Conservation (phyloP, 2,113 vertebrate genomes). For the Puntigrus tetrazona region DNA sequence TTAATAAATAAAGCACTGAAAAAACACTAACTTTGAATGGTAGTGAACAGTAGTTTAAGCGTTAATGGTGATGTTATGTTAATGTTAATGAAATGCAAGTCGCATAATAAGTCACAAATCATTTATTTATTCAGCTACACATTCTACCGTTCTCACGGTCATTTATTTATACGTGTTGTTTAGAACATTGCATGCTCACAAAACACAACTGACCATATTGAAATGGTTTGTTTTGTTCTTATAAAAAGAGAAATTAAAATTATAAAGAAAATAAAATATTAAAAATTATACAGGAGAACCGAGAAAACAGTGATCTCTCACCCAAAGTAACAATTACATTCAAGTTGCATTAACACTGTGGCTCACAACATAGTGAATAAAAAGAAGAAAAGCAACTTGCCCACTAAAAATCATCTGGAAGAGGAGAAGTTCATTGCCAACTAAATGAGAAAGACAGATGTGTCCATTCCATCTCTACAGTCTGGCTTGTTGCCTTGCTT, state of each 20-base stretch:
- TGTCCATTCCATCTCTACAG: not conserved
- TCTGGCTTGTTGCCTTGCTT: not conserved
- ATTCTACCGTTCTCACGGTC: not conserved
- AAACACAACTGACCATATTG: not conserved
- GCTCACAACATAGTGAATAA: slow-evolving; percentile 14
- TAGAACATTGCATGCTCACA: not conserved
- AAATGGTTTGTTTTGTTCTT: not conserved
- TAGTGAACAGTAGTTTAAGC: not conserved
- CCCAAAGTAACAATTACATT: slow-evolving; percentile 6
- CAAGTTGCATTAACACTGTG: slow-evolving; percentile 34
- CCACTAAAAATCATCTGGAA: not conserved
- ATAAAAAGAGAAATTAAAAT: not conserved
- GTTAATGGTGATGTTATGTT: too few species aligned
- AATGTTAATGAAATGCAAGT: too few species aligned
- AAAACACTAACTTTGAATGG: not conserved
- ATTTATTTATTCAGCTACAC: slow-evolving; percentile 36
- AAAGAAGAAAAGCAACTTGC: slow-evolving; percentile 25
- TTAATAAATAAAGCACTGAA: not conserved
- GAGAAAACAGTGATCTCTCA: not conserved
- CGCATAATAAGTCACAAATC: not conserved
- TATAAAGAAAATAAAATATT: not conserved
- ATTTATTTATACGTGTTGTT: not conserved
- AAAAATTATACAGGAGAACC: not conserved
- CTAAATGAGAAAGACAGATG: not conserved
- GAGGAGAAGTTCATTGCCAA: not conserved